A percentile compares a stretch with the other conserved stretches of the same genome.
These are phyloP conservation scores for Dysidea cf. avara DNA, from an alignment of 37 sponge, comb jelly and placozoan genomes.

Conservation along the genomic window DNA sequence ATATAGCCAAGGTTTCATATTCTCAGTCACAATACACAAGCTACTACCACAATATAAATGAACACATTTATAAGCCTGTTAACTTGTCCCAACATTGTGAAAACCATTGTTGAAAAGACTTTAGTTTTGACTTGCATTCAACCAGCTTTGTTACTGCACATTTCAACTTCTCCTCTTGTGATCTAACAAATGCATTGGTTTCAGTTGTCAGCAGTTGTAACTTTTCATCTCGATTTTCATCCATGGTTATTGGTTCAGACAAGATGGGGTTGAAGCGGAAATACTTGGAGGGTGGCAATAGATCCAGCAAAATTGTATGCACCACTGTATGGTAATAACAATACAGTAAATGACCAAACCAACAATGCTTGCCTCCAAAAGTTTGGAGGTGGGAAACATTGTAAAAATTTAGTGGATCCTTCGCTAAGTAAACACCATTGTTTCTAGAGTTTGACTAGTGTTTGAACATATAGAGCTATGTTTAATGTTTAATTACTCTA, in stretches of 20 bases:
- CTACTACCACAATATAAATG: no score
- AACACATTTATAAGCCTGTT: no score
- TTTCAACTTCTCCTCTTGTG: no score
- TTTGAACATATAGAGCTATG: no score
- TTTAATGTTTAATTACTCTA: no score
- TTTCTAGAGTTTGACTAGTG: no score
- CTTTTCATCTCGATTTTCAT: constrained; percentile 65
- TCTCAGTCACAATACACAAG: no score
- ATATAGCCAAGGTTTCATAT: no score
- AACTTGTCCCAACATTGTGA: no score
- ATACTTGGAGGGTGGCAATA: constrained; percentile 63
- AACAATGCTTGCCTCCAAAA: background rate
- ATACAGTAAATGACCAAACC: background rate
- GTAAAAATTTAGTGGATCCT: background rate
- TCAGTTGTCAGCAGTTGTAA: constrained; percentile 55
- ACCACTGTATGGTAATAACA: constrained; percentile 47
- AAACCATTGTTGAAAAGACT: no score
- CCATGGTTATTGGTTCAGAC: constrained; percentile 62
- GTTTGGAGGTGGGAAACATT: background rate
- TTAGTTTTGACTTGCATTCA: no score
- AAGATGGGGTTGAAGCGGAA: constrained; percentile 84
- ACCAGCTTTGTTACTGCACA: no score
- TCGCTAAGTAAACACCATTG: background rate
- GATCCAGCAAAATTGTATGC: constrained; percentile 64
- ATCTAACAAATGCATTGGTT: constrained; percentile 14